Evolutionary conservation across 2,113 vertebrate genomes (phyloP).

Genomic region (Elephantulus edwardii): DNA sequence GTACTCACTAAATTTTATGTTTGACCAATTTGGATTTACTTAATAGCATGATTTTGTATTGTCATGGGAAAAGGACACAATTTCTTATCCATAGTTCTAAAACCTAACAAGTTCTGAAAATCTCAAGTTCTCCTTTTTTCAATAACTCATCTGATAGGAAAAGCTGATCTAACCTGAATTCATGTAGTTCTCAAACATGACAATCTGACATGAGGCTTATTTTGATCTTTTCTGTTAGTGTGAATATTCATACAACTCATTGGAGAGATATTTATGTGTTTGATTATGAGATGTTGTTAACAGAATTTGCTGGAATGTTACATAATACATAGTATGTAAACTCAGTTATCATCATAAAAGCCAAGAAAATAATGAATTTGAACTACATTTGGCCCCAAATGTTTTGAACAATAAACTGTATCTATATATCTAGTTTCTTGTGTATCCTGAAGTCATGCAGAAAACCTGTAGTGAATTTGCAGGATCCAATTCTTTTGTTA

Average conservation of each 20-base stretch:
- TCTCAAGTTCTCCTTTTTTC: background rate
- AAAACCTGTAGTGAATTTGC: background rate
- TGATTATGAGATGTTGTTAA: background rate
- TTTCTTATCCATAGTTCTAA: background rate
- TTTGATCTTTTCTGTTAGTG: background rate
- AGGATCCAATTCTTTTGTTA: background rate
- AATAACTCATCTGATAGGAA: background rate
- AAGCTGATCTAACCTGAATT: background rate
- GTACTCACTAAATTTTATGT: background rate
- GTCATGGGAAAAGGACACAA: background rate
- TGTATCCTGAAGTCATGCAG: background rate
- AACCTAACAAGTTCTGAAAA: background rate
- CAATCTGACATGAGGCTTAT: background rate
- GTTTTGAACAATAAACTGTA: background rate
- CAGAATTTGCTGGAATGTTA: background rate
- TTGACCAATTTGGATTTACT: background rate
- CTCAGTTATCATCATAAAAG: background rate
- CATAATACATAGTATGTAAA: background rate
- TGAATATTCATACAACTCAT: background rate
- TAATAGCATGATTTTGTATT: background rate
- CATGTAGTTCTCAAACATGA: background rate
- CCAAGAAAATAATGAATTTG: background rate
- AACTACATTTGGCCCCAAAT: background rate
- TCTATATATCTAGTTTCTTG: background rate
- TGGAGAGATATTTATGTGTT: background rate